These are phyloP conservation scores for Dasypogon diadema DNA, from an alignment of 2,888 invertebrate genomes.

Conservation along the genomic window DNA sequence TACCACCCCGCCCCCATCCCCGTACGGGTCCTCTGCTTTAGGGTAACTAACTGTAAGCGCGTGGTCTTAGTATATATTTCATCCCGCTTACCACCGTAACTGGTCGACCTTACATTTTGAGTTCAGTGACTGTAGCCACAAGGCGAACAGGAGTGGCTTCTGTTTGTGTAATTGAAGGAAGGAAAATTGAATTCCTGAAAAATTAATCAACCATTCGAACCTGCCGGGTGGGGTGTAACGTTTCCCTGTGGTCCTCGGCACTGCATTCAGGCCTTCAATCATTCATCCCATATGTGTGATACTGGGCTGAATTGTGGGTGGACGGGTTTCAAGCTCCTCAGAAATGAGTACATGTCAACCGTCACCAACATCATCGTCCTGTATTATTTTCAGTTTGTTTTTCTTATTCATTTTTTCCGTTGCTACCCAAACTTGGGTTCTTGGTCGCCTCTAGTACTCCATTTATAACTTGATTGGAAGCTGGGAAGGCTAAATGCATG, in stretches of 20 bases:
- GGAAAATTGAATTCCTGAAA: conserved; percentile 56
- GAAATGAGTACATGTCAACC: conserved; percentile 49
- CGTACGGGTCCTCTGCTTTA: conserved; percentile 5
- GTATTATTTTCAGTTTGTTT: conserved; percentile 5
- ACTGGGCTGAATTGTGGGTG: not conserved
- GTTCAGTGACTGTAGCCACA: not conserved
- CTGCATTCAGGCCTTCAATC: conserved; percentile 37
- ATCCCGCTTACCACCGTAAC: not conserved
- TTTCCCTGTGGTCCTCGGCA: not conserved
- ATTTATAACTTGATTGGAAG: not conserved
- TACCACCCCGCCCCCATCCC: not conserved
- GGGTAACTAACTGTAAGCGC: conserved; percentile 25
- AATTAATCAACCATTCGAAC: conserved; percentile 53
- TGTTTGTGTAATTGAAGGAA: conserved; percentile 52
- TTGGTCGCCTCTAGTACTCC: conserved; percentile 7
- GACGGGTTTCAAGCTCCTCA: not conserved
- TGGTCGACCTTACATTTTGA: conserved; percentile 5
- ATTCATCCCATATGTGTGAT: conserved; percentile 37
- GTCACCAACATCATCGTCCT: conserved; percentile 46
- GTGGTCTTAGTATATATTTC: not conserved
- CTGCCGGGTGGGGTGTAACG: not conserved
- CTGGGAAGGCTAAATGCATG: not conserved
- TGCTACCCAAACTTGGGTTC: conserved; percentile 1
- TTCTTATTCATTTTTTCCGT: not conserved
- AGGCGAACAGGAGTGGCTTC: conserved; percentile 34